Conservation (phyloP, 2,888 invertebrate species). For the Lapara coniferarum region DNA sequence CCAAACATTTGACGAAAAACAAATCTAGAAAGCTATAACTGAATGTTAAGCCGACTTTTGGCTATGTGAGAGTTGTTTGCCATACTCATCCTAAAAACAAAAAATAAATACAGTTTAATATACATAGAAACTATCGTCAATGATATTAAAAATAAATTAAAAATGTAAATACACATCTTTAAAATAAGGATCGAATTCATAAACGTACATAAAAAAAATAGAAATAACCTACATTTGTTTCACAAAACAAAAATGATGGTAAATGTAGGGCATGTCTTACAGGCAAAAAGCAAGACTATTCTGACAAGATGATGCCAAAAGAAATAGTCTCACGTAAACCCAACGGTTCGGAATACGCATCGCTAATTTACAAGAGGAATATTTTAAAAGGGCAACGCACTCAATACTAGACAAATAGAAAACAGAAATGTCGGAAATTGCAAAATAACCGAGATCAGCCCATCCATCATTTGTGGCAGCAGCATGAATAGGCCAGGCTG, state of each 20-base stretch:
- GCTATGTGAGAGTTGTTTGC: background rate
- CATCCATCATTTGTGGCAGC: no score
- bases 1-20: constrained; percentile 6
- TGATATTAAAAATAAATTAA: no score
- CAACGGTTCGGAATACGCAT: background rate
- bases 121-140: no score
- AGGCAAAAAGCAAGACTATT: no score
- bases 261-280: no score
- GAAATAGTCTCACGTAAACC: background rate
- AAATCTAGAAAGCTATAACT: background rate
- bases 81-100: background rate
- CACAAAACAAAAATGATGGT: no score
- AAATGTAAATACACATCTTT: no score
- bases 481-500: no score
- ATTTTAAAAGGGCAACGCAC: background rate
- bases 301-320: background rate
- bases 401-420: background rate
- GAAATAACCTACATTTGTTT: no score
- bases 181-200: no score
- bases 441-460: background rate
- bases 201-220: no score
- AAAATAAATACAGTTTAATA: no score
- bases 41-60: background rate
- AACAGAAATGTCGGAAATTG: background rate
- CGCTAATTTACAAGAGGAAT: background rate